A percentile compares a stretch with the other conserved stretches of the same genome.
These are phyloP conservation scores for Turritopsis rubra DNA, from an alignment of 30 jellyfish, hydroid and myxozoan genomes.

Conservation along the genomic window DNA sequence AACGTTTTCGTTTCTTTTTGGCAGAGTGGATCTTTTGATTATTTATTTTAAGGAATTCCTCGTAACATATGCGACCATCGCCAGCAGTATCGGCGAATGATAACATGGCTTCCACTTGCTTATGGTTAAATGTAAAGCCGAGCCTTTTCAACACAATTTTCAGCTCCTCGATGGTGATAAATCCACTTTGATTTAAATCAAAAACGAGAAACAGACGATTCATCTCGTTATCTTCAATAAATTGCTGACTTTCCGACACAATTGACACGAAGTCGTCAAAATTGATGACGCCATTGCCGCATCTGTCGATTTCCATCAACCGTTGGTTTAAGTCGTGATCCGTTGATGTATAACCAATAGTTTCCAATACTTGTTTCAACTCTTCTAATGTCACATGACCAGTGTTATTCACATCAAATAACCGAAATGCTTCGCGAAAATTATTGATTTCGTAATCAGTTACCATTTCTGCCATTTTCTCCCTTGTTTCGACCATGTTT, in stretches of 20 bases:
- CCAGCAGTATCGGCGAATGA: conserved; percentile 20
- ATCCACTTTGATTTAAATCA: conserved; percentile 18
- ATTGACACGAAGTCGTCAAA: conserved; percentile 7
- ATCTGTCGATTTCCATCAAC: conserved; percentile 5
- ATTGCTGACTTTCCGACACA: background rate
- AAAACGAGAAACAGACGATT: background rate
- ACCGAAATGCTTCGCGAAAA: conserved; percentile 21
- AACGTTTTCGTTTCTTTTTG: background rate
- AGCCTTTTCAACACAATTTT: conserved; percentile 17
- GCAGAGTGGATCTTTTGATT: background rate
- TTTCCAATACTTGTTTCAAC: background rate
- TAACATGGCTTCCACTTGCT: conserved; percentile 19
- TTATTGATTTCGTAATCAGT: conserved; percentile 9
- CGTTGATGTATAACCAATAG: background rate
- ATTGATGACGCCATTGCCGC: conserved; percentile 24
- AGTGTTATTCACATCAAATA: background rate
- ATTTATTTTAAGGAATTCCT: background rate
- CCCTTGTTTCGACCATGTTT: no score
- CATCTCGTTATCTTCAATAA: conserved; percentile 7
- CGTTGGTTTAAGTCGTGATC: background rate
- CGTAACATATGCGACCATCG: conserved; percentile 13
- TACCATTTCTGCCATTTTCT: background rate
- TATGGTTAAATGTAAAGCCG: background rate
- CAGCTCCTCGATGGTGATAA: background rate
- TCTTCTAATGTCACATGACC: conserved; percentile 15